Conservation (phyloP, 2,113 vertebrate species). For the Lates calcarifer region DNA sequence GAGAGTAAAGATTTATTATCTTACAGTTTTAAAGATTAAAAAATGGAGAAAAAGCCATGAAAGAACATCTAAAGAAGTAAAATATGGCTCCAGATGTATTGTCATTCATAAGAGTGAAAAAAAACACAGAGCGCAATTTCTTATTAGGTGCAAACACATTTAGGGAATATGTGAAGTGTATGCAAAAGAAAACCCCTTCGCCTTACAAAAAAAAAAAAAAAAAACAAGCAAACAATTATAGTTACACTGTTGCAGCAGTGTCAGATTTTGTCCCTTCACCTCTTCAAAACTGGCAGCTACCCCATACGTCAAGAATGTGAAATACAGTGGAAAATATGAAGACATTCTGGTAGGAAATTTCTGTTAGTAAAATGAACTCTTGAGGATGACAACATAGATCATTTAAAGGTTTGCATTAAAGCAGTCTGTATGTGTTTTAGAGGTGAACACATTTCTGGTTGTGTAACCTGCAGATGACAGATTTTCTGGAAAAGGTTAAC, state of each 20-base stretch:
- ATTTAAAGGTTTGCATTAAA: constrained; percentile 6
- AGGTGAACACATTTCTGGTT: constrained; percentile 3
- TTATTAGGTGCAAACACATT: constrained; percentile 13
- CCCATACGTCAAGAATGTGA: constrained; percentile 66
- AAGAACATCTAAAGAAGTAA: constrained; percentile 8
- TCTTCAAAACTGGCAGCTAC: constrained; percentile 75
- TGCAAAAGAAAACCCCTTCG: constrained; percentile 27
- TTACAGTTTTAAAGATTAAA: constrained; percentile 31
- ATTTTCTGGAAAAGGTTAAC: neutral
- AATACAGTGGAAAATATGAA: constrained; percentile 35
- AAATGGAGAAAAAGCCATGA: constrained; percentile 28
- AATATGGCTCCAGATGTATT: constrained; percentile 29
- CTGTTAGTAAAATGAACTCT: constrained; percentile 13
- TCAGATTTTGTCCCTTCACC: constrained; percentile 31
- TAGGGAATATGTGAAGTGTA: constrained; percentile 19
- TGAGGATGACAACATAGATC: constrained; percentile 2
- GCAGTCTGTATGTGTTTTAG: constrained; percentile 2
- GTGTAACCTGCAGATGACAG: neutral
- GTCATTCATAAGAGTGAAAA: neutral
- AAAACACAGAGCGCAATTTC: constrained; percentile 9
- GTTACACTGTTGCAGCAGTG: constrained; percentile 17
- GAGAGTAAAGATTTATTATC: constrained; percentile 28
- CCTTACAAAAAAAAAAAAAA: no score
- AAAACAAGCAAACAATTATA: constrained; percentile 6
- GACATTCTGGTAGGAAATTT: constrained; percentile 13